phyloP scores from a whole-genome alignment of 2,888 invertebrate genomes.

The Cephonodes hylas region DNA sequence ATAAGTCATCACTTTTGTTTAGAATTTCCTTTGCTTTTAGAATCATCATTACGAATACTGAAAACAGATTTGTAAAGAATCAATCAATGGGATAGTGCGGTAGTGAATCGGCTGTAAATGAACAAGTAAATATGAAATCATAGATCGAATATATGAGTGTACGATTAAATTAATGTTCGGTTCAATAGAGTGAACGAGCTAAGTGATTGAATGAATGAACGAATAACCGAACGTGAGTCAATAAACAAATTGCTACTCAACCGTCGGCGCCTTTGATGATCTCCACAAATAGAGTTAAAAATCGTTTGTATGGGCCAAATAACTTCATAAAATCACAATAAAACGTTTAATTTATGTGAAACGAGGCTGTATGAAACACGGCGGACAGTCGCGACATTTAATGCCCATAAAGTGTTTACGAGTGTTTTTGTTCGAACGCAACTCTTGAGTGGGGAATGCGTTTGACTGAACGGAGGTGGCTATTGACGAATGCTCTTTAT shows the following conservation, averaged over 20 bases:
- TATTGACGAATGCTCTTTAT: neutral
- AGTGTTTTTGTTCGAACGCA: constrained; percentile 1
- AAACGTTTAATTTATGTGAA: neutral
- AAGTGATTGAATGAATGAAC: neutral
- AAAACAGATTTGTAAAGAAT: too few relatives aligned
- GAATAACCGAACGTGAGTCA: neutral
- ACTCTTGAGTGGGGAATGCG: neutral
- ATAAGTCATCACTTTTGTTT: too few relatives aligned
- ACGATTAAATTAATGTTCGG: neutral
- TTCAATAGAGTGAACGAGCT: neutral
- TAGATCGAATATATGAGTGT: neutral
- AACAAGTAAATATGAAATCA: neutral
- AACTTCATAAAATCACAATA: constrained; percentile 1
- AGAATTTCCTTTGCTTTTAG: too few relatives aligned
- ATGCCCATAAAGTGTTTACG: constrained; percentile 7
- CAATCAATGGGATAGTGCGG: too few relatives aligned
- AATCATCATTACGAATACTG: too few relatives aligned
- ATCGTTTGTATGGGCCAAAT: neutral
- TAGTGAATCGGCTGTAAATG: neutral
- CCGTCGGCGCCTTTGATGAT: neutral
- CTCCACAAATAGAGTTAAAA: neutral
- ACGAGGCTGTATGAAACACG: neutral
- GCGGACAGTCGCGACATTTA: neutral
- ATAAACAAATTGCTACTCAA: neutral
- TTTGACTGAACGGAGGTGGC: neutral